A percentile compares a stretch with the other conserved stretches of the same genome.
Conservation (phyloP, 2,888 invertebrate species). For the Habroteleia sp. region DNA sequence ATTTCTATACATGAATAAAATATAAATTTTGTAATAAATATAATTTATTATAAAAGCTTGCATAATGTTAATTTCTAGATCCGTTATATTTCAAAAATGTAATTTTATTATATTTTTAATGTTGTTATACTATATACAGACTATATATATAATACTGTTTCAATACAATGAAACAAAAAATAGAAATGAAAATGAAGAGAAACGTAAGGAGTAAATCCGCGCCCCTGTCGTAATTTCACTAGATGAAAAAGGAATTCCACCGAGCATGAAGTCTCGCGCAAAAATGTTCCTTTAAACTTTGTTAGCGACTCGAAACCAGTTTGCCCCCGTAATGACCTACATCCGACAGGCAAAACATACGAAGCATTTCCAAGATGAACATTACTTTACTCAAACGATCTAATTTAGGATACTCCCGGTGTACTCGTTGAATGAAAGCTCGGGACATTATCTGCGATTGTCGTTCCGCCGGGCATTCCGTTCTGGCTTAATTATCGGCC, state of each 20-base stretch:
- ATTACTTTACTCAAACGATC: constrained; percentile 58
- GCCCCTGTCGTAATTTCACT: constrained; percentile 4
- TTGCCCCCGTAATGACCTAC: constrained; percentile 51
- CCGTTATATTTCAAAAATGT: no score
- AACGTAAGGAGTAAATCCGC: constrained; percentile 2
- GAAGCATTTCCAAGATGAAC: constrained; percentile 50
- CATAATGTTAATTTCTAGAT: no score
- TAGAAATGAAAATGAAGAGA: not conserved
- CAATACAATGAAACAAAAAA: not conserved
- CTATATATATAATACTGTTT: no score
- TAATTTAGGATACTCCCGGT: constrained; percentile 51
- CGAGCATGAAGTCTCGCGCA: constrained; percentile 10
- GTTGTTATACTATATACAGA: no score
- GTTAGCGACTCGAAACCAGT: constrained; percentile 45
- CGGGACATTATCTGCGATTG: constrained; percentile 60
- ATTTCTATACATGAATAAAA: no score
- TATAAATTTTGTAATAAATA: no score
- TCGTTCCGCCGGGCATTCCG: constrained; percentile 57
- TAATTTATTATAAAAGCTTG: no score
- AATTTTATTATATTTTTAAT: no score
- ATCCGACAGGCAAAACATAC: constrained; percentile 46
- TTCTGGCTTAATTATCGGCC: constrained; percentile 57
- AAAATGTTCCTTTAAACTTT: constrained; percentile 40
- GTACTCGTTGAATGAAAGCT: constrained; percentile 43
- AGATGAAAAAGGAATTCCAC: constrained; percentile 17